phyloP scores from a whole-genome alignment of 2,797 vertebrate genomes.

The Sitta carolinensis region DNA sequence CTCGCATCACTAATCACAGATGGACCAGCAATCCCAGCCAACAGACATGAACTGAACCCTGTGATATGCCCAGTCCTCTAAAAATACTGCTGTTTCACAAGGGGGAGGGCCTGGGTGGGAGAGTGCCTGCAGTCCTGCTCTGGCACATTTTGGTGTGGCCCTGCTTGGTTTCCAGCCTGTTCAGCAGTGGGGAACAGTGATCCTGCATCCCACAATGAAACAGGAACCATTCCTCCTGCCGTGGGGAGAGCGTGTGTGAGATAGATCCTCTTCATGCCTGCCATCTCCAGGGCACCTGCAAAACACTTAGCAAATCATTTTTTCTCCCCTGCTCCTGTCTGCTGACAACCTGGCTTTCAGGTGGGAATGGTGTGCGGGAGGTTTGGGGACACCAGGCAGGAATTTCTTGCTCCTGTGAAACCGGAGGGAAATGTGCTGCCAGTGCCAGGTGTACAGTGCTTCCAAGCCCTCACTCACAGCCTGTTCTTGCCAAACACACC shows the following conservation, averaged over 20 bases:
- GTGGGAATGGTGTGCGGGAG: background rate
- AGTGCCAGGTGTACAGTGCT: background rate
- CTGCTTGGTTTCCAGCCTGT: background rate
- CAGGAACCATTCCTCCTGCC: background rate
- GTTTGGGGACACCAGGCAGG: background rate
- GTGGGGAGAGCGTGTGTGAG: rapidly evolving
- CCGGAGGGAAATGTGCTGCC: background rate
- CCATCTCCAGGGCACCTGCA: background rate
- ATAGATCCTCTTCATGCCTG: rapidly evolving
- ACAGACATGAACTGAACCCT: background rate
- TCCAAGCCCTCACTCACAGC: background rate
- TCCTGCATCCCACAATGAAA: background rate
- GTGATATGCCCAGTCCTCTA: background rate
- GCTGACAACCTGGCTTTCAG: background rate
- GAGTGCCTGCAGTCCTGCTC: background rate
- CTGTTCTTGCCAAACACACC: background rate
- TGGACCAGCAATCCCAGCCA: background rate
- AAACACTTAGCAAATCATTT: background rate
- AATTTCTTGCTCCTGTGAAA: background rate
- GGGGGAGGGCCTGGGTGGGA: background rate
- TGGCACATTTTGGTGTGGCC: background rate
- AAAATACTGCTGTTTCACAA: background rate
- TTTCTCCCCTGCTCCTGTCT: background rate
- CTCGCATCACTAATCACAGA: background rate
- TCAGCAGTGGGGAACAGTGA: background rate